Evolutionary conservation across 1,140 invertebrate genomes (phyloP).

Genomic region (Diabrotica undecimpunctata): DNA sequence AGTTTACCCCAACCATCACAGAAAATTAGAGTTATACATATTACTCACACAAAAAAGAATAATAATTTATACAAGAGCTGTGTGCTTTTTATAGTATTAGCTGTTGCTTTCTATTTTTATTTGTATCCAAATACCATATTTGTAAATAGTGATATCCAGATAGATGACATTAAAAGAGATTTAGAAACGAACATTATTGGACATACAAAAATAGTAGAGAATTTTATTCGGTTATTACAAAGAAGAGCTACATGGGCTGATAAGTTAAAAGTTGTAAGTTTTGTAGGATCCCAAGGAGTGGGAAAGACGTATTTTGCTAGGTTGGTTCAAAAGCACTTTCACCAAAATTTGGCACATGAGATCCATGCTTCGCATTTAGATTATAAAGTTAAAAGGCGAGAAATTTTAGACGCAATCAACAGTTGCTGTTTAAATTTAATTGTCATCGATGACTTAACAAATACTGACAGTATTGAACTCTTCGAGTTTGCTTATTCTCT

Average conservation of each 20-base stretch:
- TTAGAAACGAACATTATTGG: slow-evolving; percentile 7
- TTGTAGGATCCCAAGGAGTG: slow-evolving; percentile 18
- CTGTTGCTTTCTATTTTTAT: slow-evolving; percentile 1
- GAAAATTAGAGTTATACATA: neutral
- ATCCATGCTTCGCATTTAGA: slow-evolving; percentile 6
- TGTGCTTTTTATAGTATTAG: slow-evolving; percentile 2
- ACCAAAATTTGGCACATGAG: slow-evolving; percentile 10
- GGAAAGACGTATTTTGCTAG: slow-evolving; percentile 19
- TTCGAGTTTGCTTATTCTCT: slow-evolving; percentile 15
- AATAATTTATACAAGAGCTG: neutral
- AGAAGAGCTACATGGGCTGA: neutral
- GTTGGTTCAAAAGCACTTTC: slow-evolving; percentile 16
- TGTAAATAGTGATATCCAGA: slow-evolving; percentile 12
- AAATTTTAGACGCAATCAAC: slow-evolving; percentile 10
- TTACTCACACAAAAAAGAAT: neutral
- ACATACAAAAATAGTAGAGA: slow-evolving; percentile 2
- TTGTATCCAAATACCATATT: neutral
- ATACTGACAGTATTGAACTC: slow-evolving; percentile 5
- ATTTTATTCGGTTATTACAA: slow-evolving; percentile 8
- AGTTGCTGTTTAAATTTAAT: slow-evolving; percentile 21
- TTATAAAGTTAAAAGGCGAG: slow-evolving; percentile 2
- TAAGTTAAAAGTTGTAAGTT: slow-evolving; percentile 15
- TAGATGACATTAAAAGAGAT: slow-evolving; percentile 10
- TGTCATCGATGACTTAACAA: slow-evolving; percentile 19
- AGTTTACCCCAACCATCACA: neutral